These are phyloP conservation scores for Drosophila paranaensis DNA, from an alignment of 2,888 invertebrate genomes.

Conservation along the genomic window DNA sequence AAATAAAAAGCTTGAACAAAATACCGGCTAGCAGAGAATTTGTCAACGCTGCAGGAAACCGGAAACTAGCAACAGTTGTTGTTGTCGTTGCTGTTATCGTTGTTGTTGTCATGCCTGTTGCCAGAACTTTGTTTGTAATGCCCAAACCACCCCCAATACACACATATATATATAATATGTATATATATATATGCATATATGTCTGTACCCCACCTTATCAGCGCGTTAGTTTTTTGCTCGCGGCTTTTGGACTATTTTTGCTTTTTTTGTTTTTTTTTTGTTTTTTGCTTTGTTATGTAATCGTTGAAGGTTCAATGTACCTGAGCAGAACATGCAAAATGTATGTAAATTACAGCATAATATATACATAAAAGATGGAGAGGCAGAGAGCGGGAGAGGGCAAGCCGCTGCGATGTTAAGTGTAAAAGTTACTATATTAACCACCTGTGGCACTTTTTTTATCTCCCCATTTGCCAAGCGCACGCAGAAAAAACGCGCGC, in stretches of 20 bases:
- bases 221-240: slow-evolving; percentile 39
- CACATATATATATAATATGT: neutral
- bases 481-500: slow-evolving; percentile 29
- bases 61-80: slow-evolving; percentile 78
- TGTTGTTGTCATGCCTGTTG: slow-evolving; percentile 55
- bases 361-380: slow-evolving; percentile 35
- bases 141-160: slow-evolving; percentile 1
- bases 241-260: slow-evolving; percentile 23
- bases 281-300: slow-evolving; percentile 40
- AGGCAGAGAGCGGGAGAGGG: neutral
- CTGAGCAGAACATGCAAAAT: slow-evolving; percentile 74
- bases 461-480: slow-evolving; percentile 1
- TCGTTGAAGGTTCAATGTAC: slow-evolving; percentile 75
- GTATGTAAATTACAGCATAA: slow-evolving; percentile 76
- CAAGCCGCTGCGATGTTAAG: slow-evolving; percentile 62
- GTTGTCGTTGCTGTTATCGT: slow-evolving; percentile 34
- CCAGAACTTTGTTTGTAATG: slow-evolving; percentile 59
- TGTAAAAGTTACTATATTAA: slow-evolving; percentile 76
- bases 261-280: slow-evolving; percentile 8
- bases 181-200: neutral
- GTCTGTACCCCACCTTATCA: slow-evolving; percentile 37
- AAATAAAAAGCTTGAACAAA: slow-evolving; percentile 44
- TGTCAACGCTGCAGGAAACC: slow-evolving; percentile 77
- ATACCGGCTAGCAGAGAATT: slow-evolving; percentile 59
- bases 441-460: slow-evolving; percentile 62